Evolutionary conservation across 2,888 invertebrate species (phyloP).

Genomic region (Aphodius sticticus): DNA sequence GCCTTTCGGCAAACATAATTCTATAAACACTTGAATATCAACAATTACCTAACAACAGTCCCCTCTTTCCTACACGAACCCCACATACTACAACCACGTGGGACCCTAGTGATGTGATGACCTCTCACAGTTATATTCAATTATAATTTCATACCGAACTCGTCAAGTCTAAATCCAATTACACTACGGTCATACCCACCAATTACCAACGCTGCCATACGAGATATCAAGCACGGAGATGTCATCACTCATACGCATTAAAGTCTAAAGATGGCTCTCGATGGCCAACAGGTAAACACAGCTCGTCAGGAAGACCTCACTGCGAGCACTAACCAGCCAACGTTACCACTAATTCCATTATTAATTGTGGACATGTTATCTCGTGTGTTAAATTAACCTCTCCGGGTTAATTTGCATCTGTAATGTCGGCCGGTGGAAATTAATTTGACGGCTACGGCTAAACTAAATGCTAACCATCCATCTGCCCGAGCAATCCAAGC

Average conservation of each 20-base stretch:
- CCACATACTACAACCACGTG: no score
- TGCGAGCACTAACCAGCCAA: background rate
- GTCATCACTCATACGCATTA: constrained; percentile 20
- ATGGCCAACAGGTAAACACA: background rate
- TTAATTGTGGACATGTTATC: constrained; percentile 45
- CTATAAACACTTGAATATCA: no score
- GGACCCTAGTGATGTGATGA: no score
- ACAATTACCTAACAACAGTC: no score
- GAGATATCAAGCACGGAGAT: background rate
- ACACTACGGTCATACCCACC: background rate
- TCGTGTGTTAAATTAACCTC: constrained; percentile 43
- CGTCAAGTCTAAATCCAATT: background rate
- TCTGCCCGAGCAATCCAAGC: background rate
- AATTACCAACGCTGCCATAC: background rate
- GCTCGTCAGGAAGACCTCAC: background rate
- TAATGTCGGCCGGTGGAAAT: constrained; percentile 42
- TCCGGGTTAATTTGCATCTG: constrained; percentile 45
- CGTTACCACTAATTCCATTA: constrained; percentile 30
- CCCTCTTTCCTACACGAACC: no score
- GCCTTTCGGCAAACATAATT: no score
- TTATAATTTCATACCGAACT: background rate
- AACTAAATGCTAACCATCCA: background rate
- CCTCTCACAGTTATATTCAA: background rate
- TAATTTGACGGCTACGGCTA: constrained; percentile 42
- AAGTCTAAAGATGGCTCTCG: background rate